Percentiles rank a stretch among this genome's conserved stretches.
Conservation (phyloP, 2,113 vertebrate genomes). For the Opisthocomus hoazin region DNA sequence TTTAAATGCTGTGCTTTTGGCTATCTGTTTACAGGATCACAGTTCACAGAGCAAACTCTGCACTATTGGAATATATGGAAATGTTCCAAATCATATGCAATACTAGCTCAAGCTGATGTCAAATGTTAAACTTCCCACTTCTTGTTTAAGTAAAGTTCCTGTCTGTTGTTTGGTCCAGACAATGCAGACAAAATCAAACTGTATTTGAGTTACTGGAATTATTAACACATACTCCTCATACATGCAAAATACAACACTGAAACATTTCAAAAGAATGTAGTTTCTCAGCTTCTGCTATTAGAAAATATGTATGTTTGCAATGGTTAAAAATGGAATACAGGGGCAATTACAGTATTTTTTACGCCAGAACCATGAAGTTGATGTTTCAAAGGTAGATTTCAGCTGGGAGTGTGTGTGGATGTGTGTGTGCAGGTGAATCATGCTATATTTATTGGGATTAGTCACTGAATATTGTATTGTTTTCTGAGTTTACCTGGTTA, state of each 20-base stretch:
- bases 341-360: neutral
- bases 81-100: neutral
- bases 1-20: neutral
- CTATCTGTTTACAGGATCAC: neutral
- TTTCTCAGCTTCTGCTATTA: neutral
- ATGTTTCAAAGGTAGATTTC: neutral
- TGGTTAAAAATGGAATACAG: neutral
- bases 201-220: neutral
- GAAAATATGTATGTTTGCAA: neutral
- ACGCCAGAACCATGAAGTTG: neutral
- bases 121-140: neutral
- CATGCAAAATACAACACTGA: neutral
- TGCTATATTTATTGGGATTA: neutral
- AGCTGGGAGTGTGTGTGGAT: neutral
- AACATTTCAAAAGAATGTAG: neutral
- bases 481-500: neutral
- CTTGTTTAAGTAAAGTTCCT: neutral
- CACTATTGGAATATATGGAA: neutral
- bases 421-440: neutral
- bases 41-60: neutral
- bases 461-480: accelerated
- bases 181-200: neutral
- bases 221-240: neutral
- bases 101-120: neutral
- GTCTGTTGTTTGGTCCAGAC: neutral